Percentiles rank a stretch among this genome's conserved stretches.
These are phyloP conservation scores for Brachyrhaphis roseni DNA, from an alignment of 2,797 vertebrate species.

Conservation along the genomic window DNA sequence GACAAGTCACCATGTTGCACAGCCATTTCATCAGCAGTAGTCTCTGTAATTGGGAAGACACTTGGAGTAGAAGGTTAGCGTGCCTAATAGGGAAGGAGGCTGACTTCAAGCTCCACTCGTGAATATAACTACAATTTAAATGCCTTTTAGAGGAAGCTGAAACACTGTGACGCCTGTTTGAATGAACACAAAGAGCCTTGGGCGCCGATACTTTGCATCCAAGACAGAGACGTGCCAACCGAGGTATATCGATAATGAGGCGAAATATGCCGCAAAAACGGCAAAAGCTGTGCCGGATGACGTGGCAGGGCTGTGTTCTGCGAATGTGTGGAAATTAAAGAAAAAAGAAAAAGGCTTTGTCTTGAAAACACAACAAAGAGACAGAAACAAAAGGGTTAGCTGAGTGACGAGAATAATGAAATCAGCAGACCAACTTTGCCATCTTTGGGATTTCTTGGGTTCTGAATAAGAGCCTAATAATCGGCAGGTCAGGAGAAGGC, in stretches of 20 bases:
- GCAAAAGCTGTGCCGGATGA: slow-evolving; percentile 62
- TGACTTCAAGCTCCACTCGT: slow-evolving; percentile 65
- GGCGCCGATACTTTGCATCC: slow-evolving; percentile 27
- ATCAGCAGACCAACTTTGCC: slow-evolving; percentile 42
- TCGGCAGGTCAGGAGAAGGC: neutral
- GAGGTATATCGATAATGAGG: slow-evolving; percentile 68
- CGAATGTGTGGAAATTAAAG: slow-evolving; percentile 49
- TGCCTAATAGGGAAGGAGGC: slow-evolving; percentile 63
- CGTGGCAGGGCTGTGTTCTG: slow-evolving; percentile 31
- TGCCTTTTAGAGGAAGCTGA: slow-evolving; percentile 40
- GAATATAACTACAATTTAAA: slow-evolving; percentile 64
- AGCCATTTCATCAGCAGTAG: slow-evolving; percentile 76
- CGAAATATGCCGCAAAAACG: slow-evolving; percentile 48
- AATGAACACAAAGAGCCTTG: slow-evolving; percentile 45
- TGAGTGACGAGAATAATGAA: slow-evolving; percentile 53
- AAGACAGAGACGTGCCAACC: slow-evolving; percentile 64
- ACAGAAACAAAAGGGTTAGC: neutral
- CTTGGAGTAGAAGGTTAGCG: slow-evolving; percentile 67
- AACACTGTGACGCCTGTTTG: slow-evolving; percentile 43
- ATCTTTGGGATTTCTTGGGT: slow-evolving; percentile 10
- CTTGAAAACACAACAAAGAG: slow-evolving; percentile 37
- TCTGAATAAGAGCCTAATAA: neutral
- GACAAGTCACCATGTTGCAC: slow-evolving; percentile 74
- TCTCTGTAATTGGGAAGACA: slow-evolving; percentile 72
- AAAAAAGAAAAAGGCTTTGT: slow-evolving; percentile 24